Evolutionary conservation across 2,797 vertebrate species (phyloP), one percentile per base, ranked within the genome.

Genomic region (Sebastes jordani): DNA sequence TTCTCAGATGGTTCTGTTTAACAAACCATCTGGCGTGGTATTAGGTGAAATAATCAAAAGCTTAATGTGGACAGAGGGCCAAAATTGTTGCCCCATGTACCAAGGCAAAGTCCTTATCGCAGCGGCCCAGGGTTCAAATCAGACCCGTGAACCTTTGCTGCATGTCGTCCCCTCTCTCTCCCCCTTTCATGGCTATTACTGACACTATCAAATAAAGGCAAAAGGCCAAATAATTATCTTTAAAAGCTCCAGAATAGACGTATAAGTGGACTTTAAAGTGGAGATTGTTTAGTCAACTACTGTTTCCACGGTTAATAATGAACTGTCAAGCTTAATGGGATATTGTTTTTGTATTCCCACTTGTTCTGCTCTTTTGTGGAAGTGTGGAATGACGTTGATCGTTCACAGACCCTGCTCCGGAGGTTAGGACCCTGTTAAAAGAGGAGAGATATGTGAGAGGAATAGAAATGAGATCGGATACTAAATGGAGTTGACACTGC

Each of bases 381-480:
- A 73, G 68, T 66, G 32, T 18, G 29, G 34, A 55, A 58, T 32
- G n/a, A 38, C 29, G 2, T 23, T 58, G 72, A 67, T 66, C 25
- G 34, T 58, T 74, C 52, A 30, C 70, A 73, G 63, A 76, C 20
- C 34, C 27, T 6, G 9, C 72, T 68, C 16, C 6, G 54, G 42
- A 80, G 78, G 64, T 46, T 60, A 30, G 20, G 76, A 56, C 36
- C 64, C 14, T 65, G 16, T 49, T 64, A 38, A 63, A 74, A 66
- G 27, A 46, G 4, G 32, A 69, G 70, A 38, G 23, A 73, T 3
- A 29, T 63, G 76, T 76, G 77, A 52, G 46, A 27, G 49, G 80
- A 83, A 79, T 86, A 72, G 58, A 85, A 85, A 88, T 81, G 60
- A 79, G 79, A 67, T 32, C 2, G 7, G 71, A 32, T 20, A 42